Conservation (phyloP, 2,797 vertebrate genomes). For the Eurystomus glaucurus region DNA sequence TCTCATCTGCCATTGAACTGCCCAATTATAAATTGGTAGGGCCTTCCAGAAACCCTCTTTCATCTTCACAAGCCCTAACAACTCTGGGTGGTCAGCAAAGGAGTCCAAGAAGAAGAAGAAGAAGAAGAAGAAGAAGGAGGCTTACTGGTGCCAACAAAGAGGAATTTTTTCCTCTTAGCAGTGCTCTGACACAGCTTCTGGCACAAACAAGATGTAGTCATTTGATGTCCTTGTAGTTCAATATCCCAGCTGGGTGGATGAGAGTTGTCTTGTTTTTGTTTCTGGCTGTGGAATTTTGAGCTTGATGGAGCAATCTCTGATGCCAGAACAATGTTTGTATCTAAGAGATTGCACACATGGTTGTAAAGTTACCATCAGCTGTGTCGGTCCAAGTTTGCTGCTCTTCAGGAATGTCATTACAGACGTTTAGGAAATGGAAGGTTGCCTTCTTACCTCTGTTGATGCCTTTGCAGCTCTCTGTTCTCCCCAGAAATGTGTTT, state of each 20-base stretch:
- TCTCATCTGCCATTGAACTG: not conserved
- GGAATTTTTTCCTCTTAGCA: not conserved
- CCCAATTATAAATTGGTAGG: not conserved
- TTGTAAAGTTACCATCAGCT: not conserved
- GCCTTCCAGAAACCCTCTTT: not conserved
- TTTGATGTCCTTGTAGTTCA: not conserved
- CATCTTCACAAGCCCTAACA: not conserved
- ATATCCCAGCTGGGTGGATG: not conserved
- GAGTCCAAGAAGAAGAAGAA: not conserved
- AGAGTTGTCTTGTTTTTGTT: not conserved
- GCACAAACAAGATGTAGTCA: rapidly evolving
- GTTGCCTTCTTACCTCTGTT: not conserved
- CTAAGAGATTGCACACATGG: not conserved
- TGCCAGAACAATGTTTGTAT: not conserved
- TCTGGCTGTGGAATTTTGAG: not conserved
- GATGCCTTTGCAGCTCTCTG: not conserved
- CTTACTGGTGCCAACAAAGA: not conserved
- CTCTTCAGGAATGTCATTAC: not conserved
- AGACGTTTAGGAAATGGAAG: not conserved
- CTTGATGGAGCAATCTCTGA: not conserved
- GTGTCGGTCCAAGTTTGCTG: rapidly evolving
- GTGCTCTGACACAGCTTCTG: not conserved
- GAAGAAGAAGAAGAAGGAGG: not conserved
- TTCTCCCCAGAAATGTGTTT: not conserved
- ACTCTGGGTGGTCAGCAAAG: not conserved